Evolutionary conservation across 1,140 invertebrate species (phyloP), one percentile per base, ranked within the genome.

Genomic region (Pararge aegeria): DNA sequence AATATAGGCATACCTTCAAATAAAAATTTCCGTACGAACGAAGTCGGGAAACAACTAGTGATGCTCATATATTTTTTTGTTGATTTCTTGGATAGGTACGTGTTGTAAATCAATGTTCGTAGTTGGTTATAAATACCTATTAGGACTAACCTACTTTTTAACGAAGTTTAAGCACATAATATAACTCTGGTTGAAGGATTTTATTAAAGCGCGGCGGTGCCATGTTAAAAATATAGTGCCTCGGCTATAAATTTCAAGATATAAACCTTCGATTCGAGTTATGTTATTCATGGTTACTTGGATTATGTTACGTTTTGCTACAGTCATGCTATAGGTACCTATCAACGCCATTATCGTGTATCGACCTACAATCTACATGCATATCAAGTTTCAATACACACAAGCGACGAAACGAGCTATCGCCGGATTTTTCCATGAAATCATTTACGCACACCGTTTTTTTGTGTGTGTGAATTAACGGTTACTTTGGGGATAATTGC

Each of bases 291-390:
- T 40, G 38, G 12, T 40, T 21, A 46, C 52, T 27, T 42, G 51
- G 37, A 55, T 30, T 30, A 46, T 16, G 27, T 55, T 46, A 46
- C 53, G 27, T 55, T 55, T 54, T 30, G 24, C 30, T 16, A 46
- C 40, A 24, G 44, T n/a, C 27, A 27, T 7, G 40, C 19, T 55
- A 20, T 46, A 46, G 9, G 3, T 34, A 12, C 30, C 30, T 34
- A 34, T 0, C 50, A 38, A 12, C 12, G 40, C 40, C 27, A 46
- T 46, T 46, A 55, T 44, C 53, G 21, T 27, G 52, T 54, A 54
- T 54, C 52, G 37, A 42, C 52, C 27, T 46, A 46, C 30, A 34
- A 10, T 7, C 30, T 51, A 30, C 40, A 55, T 29, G 29, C 40
- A 55, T 46, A 55, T 55, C 40, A 18, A 19, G 24, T 55, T 55